phyloP scores from a whole-genome alignment of 2,888 invertebrate genomes.

The Aspidapion aeneum region DNA sequence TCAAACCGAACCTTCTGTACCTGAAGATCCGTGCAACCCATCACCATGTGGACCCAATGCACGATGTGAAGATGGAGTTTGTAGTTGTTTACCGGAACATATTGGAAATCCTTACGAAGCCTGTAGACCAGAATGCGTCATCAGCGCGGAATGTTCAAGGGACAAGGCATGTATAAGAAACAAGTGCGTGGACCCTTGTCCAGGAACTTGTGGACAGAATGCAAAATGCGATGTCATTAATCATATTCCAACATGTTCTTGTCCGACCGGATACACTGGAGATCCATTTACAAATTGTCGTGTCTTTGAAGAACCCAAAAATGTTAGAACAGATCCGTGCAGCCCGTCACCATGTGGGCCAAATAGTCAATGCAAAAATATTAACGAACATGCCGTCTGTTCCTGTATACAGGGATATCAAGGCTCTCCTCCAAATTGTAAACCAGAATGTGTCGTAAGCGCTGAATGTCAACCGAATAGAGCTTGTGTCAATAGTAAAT shows the following conservation, averaged over 20 bases:
- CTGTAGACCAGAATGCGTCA: constrained; percentile 68
- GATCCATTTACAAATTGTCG: constrained; percentile 49
- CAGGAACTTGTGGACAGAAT: constrained; percentile 65
- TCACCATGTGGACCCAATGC: constrained; percentile 78
- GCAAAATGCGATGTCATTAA: constrained; percentile 70
- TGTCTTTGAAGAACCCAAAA: constrained; percentile 33
- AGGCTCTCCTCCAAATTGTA: constrained; percentile 55
- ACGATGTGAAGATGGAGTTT: constrained; percentile 60
- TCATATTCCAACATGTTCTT: constrained; percentile 69
- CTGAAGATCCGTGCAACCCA: constrained; percentile 60
- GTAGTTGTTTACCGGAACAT: constrained; percentile 59
- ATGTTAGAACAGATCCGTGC: constrained; percentile 45
- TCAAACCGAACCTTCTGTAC: constrained; percentile 43
- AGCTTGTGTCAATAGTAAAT: constrained; percentile 54
- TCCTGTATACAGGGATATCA: constrained; percentile 52
- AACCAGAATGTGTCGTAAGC: constrained; percentile 53
- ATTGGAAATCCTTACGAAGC: constrained; percentile 65
- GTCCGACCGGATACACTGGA: constrained; percentile 64
- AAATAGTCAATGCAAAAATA: constrained; percentile 53
- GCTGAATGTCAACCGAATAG: constrained; percentile 51
- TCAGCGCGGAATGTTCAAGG: constrained; percentile 62
- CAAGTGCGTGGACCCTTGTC: constrained; percentile 68
- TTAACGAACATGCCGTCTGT: constrained; percentile 51
- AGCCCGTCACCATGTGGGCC: constrained; percentile 54
- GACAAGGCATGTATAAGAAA: constrained; percentile 63